phyloP scores from a whole-genome alignment of 2,113 vertebrate genomes.

The Siniperca chuatsi region DNA sequence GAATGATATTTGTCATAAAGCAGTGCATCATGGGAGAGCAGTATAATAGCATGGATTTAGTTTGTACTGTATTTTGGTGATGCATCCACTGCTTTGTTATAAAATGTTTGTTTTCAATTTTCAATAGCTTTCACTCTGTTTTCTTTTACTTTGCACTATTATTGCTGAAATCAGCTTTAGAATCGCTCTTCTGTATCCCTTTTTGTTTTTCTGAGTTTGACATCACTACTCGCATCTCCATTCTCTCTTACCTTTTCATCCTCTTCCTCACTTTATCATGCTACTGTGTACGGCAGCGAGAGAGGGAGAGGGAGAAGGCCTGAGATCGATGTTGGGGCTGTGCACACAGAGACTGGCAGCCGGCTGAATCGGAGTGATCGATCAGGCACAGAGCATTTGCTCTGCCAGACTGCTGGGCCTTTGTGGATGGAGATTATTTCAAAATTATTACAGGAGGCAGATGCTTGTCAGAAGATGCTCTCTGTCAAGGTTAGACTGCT shows the following conservation, averaged over 20 bases:
- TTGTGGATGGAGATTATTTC: conserved; percentile 86
- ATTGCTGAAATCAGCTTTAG: conserved; percentile 36
- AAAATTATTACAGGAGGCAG: conserved; percentile 87
- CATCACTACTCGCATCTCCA: conserved; percentile 28
- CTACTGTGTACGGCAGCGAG: conserved; percentile 28
- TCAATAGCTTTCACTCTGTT: background rate
- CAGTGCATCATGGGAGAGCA: conserved; percentile 18
- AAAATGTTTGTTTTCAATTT: conserved; percentile 17
- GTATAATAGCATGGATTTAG: background rate
- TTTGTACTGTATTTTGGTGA: conserved; percentile 16
- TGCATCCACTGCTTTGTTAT: background rate
- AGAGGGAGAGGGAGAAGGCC: conserved; percentile 8
- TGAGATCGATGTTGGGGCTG: conserved; percentile 76
- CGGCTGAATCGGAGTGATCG: conserved; percentile 79
- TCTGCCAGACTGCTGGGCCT: conserved; percentile 82
- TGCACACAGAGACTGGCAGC: conserved; percentile 73
- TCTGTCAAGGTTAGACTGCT: conserved; percentile 84
- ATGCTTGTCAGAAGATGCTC: conserved; percentile 85
- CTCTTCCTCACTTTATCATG: conserved; percentile 47
- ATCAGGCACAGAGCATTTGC: conserved; percentile 80
- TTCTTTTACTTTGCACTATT: conserved; percentile 1
- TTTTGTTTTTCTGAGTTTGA: conserved; percentile 57
- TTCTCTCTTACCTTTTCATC: conserved; percentile 57
- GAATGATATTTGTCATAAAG: conserved; percentile 12
- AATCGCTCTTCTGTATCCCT: background rate